Evolutionary conservation across 2,888 invertebrate species (phyloP), one percentile per base, ranked within the genome.

Genomic region (Pyrochroa serraticornis): DNA sequence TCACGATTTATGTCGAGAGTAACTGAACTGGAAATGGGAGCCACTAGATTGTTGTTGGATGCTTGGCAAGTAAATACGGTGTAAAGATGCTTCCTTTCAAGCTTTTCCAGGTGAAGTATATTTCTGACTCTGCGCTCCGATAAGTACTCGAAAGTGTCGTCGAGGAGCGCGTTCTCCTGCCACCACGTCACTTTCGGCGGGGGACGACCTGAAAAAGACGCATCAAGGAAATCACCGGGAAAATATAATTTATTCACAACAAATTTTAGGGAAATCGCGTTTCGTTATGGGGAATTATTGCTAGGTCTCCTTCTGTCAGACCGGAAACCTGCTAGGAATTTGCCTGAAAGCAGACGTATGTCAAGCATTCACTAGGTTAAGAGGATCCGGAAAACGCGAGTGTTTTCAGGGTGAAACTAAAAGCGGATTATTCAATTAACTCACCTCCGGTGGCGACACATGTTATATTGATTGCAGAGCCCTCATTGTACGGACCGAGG

Each of bases 401-500:
- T 36, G 22, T 36, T 34, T 47, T 47, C 9, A 8, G 34, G 22
- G 22, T 37, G 39, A 39, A 51, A 39, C 45, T 60, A 33, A 63
- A 68, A 61, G 54, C 45, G 65, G 62, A 62, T 65, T 63, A 65
- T 58, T 57, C 46, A 51, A 67, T 65, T 60, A 49, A 74, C 85
- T 83, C 84, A 93, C 93, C 93, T 82, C 92, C 93, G 69, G 88
- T 88, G 60, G 91, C 90, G 67, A 92, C 91, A 80, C 94, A 94
- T 67, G 90, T 89, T 64, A 94, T 88, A 75, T 90, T 88, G 60
- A 93, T 85, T 33, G 88, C 87, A 56, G 90, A 86, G 43, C 93
- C 93, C 77, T 93, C 90, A 77, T 88, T 91, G 82, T 92, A 94
- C 7, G 93, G 93, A 6, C 93, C 93, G 62, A 93, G 85, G 63